phyloP scores from a whole-genome alignment of 2,113 vertebrate genomes.

The Odocoileus hemionus region DNA sequence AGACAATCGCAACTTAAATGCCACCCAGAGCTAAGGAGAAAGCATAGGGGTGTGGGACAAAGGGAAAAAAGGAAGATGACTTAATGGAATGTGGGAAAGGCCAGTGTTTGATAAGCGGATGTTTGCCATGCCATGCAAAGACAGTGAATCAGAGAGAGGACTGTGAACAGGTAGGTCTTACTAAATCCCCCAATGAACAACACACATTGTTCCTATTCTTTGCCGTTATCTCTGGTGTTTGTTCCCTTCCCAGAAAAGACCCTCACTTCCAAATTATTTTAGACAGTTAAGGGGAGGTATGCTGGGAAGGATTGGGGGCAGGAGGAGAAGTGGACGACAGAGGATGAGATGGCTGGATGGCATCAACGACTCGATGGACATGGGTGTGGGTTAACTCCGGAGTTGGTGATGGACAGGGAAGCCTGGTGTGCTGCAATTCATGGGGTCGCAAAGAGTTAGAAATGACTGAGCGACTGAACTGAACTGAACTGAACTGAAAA shows the following conservation, averaged over 20 bases:
- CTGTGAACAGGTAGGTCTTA: background rate
- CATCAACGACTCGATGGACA: no score
- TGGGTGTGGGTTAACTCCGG: no score
- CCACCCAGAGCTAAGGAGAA: background rate
- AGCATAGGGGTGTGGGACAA: background rate
- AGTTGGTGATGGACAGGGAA: no score
- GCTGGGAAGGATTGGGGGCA: no score
- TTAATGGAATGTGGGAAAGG: background rate
- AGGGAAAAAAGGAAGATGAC: background rate
- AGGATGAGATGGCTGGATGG: no score
- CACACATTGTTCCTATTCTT: background rate
- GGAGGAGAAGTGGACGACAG: no score
- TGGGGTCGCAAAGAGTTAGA: no score
- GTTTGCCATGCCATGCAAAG: background rate
- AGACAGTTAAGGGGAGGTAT: background rate
- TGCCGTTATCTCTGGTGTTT: background rate
- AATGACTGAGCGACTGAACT: no score
- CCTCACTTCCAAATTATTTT: background rate
- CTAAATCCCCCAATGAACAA: background rate
- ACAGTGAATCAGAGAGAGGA: background rate
- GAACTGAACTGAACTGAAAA: background rate
- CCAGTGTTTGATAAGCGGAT: background rate
- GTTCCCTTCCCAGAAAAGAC: background rate
- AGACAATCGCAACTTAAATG: background rate
- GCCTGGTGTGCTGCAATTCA: no score